phyloP scores from a whole-genome alignment of 1,140 invertebrate genomes.

The Diachasma alloeum region DNA sequence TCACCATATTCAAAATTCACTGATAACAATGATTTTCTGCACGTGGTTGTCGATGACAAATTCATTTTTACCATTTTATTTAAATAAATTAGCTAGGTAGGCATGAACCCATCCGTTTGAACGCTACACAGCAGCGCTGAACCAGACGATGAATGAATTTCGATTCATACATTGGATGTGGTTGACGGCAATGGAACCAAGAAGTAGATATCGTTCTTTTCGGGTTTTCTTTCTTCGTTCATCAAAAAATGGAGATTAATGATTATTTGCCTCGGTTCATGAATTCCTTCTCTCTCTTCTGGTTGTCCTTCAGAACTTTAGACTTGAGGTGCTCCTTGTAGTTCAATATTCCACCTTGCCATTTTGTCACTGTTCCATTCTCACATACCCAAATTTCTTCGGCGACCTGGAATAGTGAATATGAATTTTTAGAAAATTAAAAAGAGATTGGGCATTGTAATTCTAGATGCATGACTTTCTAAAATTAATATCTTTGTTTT shows the following conservation, averaged over 20 bases:
- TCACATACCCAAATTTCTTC: slow-evolving; percentile 99
- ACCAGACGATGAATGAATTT: slow-evolving; percentile 18
- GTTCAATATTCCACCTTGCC: slow-evolving; percentile 93
- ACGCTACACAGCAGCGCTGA: slow-evolving; percentile 53
- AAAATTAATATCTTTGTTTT: too few relatives aligned
- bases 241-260: background rate
- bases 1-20: background rate
- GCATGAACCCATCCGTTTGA: slow-evolving; percentile 37
- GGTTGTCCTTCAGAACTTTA: slow-evolving; percentile 78
- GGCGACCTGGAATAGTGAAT: slow-evolving; percentile 79
- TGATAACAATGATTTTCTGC: background rate
- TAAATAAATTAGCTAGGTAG: slow-evolving; percentile 63
- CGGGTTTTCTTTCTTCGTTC: background rate
- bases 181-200: slow-evolving; percentile 17
- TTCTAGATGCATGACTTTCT: too few relatives aligned
- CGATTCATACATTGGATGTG: background rate
- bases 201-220: background rate
- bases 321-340: slow-evolving; percentile 95
- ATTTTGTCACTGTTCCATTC: slow-evolving; percentile 94
- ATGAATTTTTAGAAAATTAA: background rate
- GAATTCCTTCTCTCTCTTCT: slow-evolving; percentile 59
- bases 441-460: too few relatives aligned
- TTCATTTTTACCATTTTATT: slow-evolving; percentile 37
- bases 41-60: slow-evolving; percentile 12
- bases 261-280: slow-evolving; percentile 51